These are phyloP conservation scores for Miniopterus natalensis DNA, from an alignment of 2,113 vertebrate species.

Conservation along the genomic window DNA sequence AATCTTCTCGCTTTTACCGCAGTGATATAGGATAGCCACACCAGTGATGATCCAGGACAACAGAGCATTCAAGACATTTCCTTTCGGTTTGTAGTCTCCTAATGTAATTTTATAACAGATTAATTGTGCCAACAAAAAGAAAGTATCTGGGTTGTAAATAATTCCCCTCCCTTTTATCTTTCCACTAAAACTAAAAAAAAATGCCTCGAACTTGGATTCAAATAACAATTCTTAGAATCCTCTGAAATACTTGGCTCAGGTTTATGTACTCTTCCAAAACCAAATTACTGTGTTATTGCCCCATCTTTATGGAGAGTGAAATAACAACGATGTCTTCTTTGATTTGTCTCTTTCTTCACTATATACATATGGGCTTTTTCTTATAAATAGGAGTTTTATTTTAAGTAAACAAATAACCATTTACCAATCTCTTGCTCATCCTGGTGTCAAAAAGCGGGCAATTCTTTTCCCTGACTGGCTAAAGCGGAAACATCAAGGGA, in stretches of 20 bases:
- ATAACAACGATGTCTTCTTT: neutral
- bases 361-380: neutral
- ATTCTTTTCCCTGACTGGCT: neutral
- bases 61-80: neutral
- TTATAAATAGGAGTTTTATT: conserved; percentile 58
- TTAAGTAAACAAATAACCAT: conserved; percentile 24
- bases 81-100: neutral
- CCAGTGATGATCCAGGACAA: neutral
- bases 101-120: conserved; percentile 3
- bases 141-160: conserved; percentile 27
- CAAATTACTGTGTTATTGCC: neutral
- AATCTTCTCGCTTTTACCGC: neutral
- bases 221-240: conserved; percentile 64
- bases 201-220: conserved; percentile 18
- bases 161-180: conserved; percentile 3
- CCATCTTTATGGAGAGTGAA: conserved; percentile 26
- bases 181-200: neutral
- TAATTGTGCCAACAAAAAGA: neutral
- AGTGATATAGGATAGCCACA: neutral
- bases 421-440: conserved; percentile 35
- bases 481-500: conserved; percentile 15
- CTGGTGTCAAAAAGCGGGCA: conserved; percentile 24
- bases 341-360: conserved; percentile 19
- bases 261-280: conserved; percentile 38
- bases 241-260: conserved; percentile 49